These are phyloP conservation scores for Vanessa cardui DNA, from an alignment of 2,888 invertebrate genomes.

Conservation along the genomic window DNA sequence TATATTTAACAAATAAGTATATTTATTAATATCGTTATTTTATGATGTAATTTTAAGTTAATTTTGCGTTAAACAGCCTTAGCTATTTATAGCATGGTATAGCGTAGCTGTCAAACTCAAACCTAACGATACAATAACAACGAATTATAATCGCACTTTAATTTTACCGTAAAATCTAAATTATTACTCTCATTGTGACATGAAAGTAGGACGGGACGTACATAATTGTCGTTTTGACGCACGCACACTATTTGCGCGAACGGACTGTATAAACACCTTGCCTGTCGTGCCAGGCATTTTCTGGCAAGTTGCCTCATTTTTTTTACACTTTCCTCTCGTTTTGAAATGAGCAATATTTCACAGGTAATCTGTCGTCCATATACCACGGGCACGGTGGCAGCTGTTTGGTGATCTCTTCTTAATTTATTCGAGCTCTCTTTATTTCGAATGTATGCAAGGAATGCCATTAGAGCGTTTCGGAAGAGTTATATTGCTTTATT, in stretches of 20 bases:
- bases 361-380: slow-evolving; percentile 62
- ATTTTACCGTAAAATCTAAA: slow-evolving; percentile 20
- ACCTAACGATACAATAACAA: background rate
- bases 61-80: no score
- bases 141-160: slow-evolving; percentile 23
- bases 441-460: slow-evolving; percentile 47
- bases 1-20: no score
- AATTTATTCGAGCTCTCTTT: slow-evolving; percentile 44
- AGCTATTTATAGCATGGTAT: background rate
- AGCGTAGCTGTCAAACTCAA: background rate
- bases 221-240: slow-evolving; percentile 37
- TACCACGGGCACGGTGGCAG: slow-evolving; percentile 48
- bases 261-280: slow-evolving; percentile 54
- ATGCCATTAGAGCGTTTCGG: slow-evolving; percentile 48
- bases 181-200: slow-evolving; percentile 18
- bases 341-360: slow-evolving; percentile 52
- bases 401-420: slow-evolving; percentile 47
- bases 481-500: slow-evolving; percentile 28
- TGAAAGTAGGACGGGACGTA: slow-evolving; percentile 25
- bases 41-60: no score
- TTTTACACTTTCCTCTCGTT: slow-evolving; percentile 45
- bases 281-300: slow-evolving; percentile 51
- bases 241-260: slow-evolving; percentile 48
- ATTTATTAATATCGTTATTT: no score
- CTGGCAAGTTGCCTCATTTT: slow-evolving; percentile 51